phyloP scores from a whole-genome alignment of 1,140 invertebrate genomes.

The Drosophila bifasciata region DNA sequence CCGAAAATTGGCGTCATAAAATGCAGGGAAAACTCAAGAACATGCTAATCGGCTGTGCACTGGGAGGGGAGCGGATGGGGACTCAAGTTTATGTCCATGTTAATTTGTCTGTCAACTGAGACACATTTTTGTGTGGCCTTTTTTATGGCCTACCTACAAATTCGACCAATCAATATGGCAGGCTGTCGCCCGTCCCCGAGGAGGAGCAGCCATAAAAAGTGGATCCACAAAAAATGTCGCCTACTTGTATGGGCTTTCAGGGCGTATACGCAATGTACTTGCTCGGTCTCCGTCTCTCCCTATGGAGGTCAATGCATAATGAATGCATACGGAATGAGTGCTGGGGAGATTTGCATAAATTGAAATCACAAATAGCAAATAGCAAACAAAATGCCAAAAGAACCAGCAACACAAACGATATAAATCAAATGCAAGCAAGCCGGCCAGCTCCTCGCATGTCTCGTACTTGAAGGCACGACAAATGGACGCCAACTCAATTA shows the following conservation, averaged over 20 bases:
- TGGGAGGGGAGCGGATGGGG: conserved; percentile 6
- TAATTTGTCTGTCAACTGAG: conserved; percentile 62
- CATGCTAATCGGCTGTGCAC: conserved; percentile 65
- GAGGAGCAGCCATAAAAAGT: conserved; percentile 33
- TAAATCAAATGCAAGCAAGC: conserved; percentile 31
- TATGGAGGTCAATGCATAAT: conserved; percentile 26
- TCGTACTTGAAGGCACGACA: conserved; percentile 23
- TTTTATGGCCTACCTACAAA: conserved; percentile 50
- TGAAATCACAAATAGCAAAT: conserved; percentile 39
- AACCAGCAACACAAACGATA: conserved; percentile 18
- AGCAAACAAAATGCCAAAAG: conserved; percentile 8
- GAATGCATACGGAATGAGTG: not conserved
- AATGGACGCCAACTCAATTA: conserved; percentile 52
- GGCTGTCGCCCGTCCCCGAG: conserved; percentile 24
- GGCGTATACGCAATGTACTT: conserved; percentile 48
- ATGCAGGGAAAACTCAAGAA: conserved; percentile 28
- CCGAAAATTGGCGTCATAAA: conserved; percentile 47
- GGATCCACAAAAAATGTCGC: conserved; percentile 15
- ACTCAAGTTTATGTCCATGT: conserved; percentile 63
- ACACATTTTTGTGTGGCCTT: conserved; percentile 33
- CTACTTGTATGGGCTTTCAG: conserved; percentile 17
- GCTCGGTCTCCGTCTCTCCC: conserved; percentile 12
- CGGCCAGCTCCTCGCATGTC: conserved; percentile 2
- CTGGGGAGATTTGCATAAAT: conserved; percentile 39
- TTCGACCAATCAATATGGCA: conserved; percentile 55